phyloP scores from a whole-genome alignment of 2,888 invertebrate genomes.

The Zhuqinia jingwanae region DNA sequence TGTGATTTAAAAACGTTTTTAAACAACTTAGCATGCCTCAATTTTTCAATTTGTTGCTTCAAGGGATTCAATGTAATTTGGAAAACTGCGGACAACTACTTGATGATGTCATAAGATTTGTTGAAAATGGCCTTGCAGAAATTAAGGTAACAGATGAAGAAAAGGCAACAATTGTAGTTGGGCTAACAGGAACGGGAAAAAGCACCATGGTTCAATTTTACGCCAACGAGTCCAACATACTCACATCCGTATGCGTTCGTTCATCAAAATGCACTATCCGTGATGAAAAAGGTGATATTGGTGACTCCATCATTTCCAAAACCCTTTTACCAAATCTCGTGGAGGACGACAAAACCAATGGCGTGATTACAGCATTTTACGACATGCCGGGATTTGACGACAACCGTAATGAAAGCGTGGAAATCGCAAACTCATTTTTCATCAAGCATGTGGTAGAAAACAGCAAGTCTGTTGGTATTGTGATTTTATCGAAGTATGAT shows the following conservation, averaged over 20 bases:
- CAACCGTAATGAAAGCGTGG: slow-evolving; percentile 3
- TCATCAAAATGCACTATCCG: not conserved
- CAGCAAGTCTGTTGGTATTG: not conserved
- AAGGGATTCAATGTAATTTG: too few relatives aligned
- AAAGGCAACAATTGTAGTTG: slow-evolving; percentile 9
- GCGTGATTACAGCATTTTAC: slow-evolving; percentile 19
- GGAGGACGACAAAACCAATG: not conserved
- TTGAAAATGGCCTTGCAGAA: not conserved
- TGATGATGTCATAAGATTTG: not conserved
- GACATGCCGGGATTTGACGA: slow-evolving; percentile 53
- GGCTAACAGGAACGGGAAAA: slow-evolving; percentile 24
- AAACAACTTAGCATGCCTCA: too few relatives aligned
- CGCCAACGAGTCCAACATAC: slow-evolving; percentile 20
- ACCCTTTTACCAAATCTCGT: slow-evolving; percentile 34
- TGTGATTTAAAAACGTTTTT: too few relatives aligned
- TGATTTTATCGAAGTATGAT: not conserved
- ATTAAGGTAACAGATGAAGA: not conserved
- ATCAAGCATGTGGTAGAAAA: not conserved
- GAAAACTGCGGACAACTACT: too few relatives aligned
- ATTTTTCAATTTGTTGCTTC: too few relatives aligned
- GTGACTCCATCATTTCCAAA: slow-evolving; percentile 20
- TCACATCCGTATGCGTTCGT: not conserved
- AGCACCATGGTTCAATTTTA: slow-evolving; percentile 39
- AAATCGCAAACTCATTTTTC: slow-evolving; percentile 43
- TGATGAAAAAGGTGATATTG: slow-evolving; percentile 24